phyloP scores from a whole-genome alignment of 1,140 invertebrate genomes.

The Drosophila repletoides region DNA sequence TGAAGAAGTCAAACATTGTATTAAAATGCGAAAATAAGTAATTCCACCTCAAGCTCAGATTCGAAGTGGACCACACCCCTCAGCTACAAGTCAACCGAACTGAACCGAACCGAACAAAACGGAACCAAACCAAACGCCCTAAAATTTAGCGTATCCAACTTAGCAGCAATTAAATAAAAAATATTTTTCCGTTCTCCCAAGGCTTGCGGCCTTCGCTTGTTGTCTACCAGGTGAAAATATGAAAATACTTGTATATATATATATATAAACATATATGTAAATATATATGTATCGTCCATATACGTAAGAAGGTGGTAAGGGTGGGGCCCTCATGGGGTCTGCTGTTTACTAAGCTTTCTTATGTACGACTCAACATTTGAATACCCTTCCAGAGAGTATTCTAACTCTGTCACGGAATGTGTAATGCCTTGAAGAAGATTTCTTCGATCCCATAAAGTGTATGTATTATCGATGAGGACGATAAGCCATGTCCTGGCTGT shows the following conservation, averaged over 20 bases:
- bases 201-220: conserved; percentile 6
- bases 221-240: conserved; percentile 14
- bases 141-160: conserved; percentile 32
- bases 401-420: too few species aligned
- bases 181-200: background rate
- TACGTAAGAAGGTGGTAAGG: conserved; percentile 14
- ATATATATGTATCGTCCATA: too few species aligned
- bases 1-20: background rate
- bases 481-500: too few species aligned
- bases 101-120: conserved; percentile 15
- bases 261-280: too few species aligned
- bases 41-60: conserved; percentile 2
- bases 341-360: conserved; percentile 13
- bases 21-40: conserved; percentile 1
- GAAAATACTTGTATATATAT: too few species aligned
- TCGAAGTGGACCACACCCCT: conserved; percentile 33
- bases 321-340: conserved; percentile 4
- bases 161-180: conserved; percentile 50
- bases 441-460: too few species aligned
- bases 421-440: too few species aligned
- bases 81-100: conserved; percentile 19
- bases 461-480: too few species aligned
- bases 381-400: too few species aligned
- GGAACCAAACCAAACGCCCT: conserved; percentile 13
- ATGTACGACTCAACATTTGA: too few species aligned